These are phyloP conservation scores for Agriopis aurantiaria DNA, from an alignment of 2,888 invertebrate genomes.

Conservation along the genomic window DNA sequence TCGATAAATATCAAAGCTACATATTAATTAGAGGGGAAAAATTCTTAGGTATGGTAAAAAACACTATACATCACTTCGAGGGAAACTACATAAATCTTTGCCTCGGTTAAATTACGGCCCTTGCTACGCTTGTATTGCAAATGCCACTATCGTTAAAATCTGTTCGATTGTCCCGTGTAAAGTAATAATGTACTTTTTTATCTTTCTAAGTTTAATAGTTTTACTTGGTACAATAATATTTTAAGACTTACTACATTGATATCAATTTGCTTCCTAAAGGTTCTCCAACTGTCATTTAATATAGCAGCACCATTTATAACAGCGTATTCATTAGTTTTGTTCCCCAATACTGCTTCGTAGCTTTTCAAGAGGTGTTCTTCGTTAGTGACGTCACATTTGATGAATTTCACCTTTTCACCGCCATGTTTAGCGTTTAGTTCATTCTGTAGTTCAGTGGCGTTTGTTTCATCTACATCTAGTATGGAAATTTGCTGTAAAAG, in stretches of 20 bases:
- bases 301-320: conserved; percentile 61
- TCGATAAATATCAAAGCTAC: too few relatives aligned
- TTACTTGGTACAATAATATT: too few relatives aligned
- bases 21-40: too few relatives aligned
- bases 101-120: too few relatives aligned
- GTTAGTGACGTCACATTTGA: conserved; percentile 61
- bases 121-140: too few relatives aligned
- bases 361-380: conserved; percentile 52
- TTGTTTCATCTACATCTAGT: conserved; percentile 55
- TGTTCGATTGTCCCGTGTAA: too few relatives aligned
- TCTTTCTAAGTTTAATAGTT: too few relatives aligned
- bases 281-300: conserved; percentile 55
- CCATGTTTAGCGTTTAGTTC: conserved; percentile 54
- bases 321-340: conserved; percentile 54
- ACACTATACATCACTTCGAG: too few relatives aligned
- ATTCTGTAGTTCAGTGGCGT: conserved; percentile 50
- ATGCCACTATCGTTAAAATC: too few relatives aligned
- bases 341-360: conserved; percentile 47
- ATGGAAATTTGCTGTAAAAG: conserved; percentile 54
- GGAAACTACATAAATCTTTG: too few relatives aligned
- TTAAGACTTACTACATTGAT: conserved; percentile 56
- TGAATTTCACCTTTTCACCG: conserved; percentile 51
- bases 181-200: too few relatives aligned
- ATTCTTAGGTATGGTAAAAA: too few relatives aligned
- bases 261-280: conserved; percentile 51